Evolutionary conservation across 2,113 vertebrate species (phyloP), one percentile per base, ranked within the genome.

Genomic region (Datnioides undecimradiatus): DNA sequence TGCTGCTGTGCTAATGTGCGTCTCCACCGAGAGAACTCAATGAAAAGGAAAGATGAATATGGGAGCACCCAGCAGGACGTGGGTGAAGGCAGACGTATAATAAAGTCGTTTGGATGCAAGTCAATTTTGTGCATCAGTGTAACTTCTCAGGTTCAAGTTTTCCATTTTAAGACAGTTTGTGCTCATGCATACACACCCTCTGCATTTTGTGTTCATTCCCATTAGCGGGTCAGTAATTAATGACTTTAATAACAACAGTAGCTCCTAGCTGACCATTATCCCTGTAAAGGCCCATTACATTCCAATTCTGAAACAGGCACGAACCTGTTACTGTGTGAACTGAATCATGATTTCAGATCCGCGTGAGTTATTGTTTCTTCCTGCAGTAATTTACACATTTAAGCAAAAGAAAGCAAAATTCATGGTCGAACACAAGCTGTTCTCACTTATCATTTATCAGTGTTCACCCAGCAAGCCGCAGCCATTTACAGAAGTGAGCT

Each of bases 91-190:
- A 59, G 55, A 76, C 8, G 40, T n/a, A 43, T 78, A 78, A 36
- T 64, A 46, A 68, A 87, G 40, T 41, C 9, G 76, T 84, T 88
- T 79, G 46, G n/a, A 75, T 82, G 64, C 65, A 49, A 31, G 51
- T 59, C 27, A 52, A 29, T 68, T 68, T 59, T 82, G 63, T 63
- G 27, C 48, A 34, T 65, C 13, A 29, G 51, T 25, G 51, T 52
- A 48, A 64, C 23, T 41, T 55, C 43, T 58, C 33, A 33, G 19
- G 64, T 62, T n/a, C 40, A n/a, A 29, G 59, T 17, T 48, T 69
- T n/a, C 6, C 14, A n/a, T 23, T 73, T 74, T 17, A 13, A 59
- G 54, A 45, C 19, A 38, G 0, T 34, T 58, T 41, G 17, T 34
- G 62, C 23, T 66, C 21, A 13, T 36, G 25, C 74, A 46, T 63